phyloP scores from a whole-genome alignment of 1,140 invertebrate genomes.

The Coptotermes formosanus region DNA sequence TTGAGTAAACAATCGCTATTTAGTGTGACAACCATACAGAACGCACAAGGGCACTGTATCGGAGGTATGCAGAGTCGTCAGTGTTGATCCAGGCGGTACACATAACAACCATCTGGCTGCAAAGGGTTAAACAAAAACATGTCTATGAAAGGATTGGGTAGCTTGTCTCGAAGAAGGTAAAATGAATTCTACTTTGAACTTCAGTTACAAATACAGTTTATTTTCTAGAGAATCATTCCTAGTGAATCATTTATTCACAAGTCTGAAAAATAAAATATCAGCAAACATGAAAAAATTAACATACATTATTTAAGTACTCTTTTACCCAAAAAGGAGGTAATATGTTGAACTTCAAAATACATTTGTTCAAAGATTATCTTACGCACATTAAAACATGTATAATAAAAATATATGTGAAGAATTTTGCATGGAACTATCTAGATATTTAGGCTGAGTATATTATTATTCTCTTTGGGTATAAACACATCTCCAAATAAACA shows the following conservation, averaged over 20 bases:
- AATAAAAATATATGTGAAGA: constrained; percentile 49
- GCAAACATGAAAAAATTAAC: constrained; percentile 48
- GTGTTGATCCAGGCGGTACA: too few relatives aligned
- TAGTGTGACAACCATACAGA: too few relatives aligned
- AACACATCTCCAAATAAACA: constrained; percentile 39
- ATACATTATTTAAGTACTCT: constrained; percentile 43
- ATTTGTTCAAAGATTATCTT: constrained; percentile 46
- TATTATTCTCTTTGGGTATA: constrained; percentile 38
- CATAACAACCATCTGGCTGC: too few relatives aligned
- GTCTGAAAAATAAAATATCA: constrained; percentile 49
- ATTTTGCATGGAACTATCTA: constrained; percentile 47
- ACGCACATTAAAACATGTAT: constrained; percentile 47
- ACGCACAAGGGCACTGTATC: too few relatives aligned
- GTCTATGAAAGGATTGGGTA: too few relatives aligned
- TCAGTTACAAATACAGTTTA: constrained; percentile 39
- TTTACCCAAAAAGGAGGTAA: constrained; percentile 43
- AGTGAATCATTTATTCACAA: constrained; percentile 48
- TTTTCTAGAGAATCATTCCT: constrained; percentile 39
- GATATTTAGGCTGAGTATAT: constrained; percentile 38
- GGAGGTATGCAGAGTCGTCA: too few relatives aligned
- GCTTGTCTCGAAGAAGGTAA: constrained; percentile 10
- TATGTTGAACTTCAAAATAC: constrained; percentile 46
- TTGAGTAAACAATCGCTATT: too few relatives aligned
- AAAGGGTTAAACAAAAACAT: too few relatives aligned
- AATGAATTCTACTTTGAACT: constrained; percentile 21